Evolutionary conservation across 2,888 invertebrate genomes (phyloP).

Genomic region (Nephrotoma flavescens): DNA sequence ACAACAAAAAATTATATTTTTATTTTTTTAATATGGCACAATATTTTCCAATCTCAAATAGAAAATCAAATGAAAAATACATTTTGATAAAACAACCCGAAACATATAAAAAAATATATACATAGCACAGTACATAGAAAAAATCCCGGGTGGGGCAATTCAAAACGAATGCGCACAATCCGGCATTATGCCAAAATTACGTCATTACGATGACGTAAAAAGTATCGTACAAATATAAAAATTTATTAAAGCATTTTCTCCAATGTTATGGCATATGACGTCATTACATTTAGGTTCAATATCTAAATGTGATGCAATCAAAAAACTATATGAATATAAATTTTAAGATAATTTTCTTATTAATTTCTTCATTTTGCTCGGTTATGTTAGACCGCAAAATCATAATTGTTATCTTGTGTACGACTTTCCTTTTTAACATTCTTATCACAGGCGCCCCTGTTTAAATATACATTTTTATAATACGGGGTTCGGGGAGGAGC

Average conservation of each 20-base stretch:
- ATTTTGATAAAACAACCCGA: not conserved
- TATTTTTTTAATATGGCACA: not conserved
- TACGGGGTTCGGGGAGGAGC: not conserved
- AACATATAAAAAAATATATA: not conserved
- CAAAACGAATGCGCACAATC: not conserved
- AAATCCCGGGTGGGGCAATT: not conserved
- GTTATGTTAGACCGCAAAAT: not conserved
- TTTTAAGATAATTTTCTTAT: not conserved
- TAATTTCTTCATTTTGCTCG: not conserved
- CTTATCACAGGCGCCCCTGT: not conserved
- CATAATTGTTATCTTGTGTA: not conserved
- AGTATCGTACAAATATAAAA: not conserved
- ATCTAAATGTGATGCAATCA: not conserved
- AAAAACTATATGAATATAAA: not conserved
- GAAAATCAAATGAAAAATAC: not conserved
- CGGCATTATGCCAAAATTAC: not conserved
- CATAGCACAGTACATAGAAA: not conserved
- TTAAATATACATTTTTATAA: not conserved
- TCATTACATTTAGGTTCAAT: not conserved
- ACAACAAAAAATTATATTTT: not conserved
- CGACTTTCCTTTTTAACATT: not conserved
- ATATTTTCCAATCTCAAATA: not conserved
- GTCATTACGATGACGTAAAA: not conserved
- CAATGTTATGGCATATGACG: not conserved
- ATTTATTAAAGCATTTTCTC: not conserved